Evolutionary conservation across 2,113 vertebrate genomes (phyloP).

Genomic region (Crocuta crocuta): DNA sequence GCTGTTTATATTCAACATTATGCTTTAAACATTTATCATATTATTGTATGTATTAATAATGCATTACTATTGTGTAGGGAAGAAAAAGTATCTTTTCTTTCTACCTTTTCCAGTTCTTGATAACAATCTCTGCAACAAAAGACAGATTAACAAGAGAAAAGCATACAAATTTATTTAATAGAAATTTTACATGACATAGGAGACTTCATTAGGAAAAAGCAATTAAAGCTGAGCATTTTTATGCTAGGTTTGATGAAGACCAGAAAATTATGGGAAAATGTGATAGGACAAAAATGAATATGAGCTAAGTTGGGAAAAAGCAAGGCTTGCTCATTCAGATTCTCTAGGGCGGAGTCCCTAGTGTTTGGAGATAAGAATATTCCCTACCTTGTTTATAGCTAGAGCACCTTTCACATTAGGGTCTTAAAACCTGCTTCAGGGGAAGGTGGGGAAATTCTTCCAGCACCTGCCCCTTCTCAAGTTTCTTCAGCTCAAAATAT

Average conservation of each 20-base stretch:
- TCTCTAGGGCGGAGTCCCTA: neutral
- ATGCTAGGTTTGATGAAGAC: neutral
- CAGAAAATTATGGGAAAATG: neutral
- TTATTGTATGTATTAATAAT: neutral
- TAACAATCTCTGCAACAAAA: neutral
- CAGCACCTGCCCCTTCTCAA: neutral
- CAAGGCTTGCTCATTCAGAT: neutral
- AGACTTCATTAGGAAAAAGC: neutral
- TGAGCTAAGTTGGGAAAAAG: neutral
- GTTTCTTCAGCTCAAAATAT: neutral
- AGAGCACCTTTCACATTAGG: neutral
- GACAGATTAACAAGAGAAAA: neutral
- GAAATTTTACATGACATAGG: neutral
- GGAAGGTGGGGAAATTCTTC: neutral
- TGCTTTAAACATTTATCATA: neutral
- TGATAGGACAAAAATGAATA: neutral
- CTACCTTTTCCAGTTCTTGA: neutral
- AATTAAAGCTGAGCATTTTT: neutral
- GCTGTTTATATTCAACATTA: neutral
- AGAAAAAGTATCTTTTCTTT: neutral
- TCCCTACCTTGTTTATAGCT: neutral
- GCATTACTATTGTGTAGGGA: neutral
- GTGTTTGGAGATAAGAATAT: neutral
- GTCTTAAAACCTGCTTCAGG: neutral
- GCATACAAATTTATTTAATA: neutral